Conservation (phyloP, 2,113 vertebrate genomes). For the Nothoprocta perdicaria region DNA sequence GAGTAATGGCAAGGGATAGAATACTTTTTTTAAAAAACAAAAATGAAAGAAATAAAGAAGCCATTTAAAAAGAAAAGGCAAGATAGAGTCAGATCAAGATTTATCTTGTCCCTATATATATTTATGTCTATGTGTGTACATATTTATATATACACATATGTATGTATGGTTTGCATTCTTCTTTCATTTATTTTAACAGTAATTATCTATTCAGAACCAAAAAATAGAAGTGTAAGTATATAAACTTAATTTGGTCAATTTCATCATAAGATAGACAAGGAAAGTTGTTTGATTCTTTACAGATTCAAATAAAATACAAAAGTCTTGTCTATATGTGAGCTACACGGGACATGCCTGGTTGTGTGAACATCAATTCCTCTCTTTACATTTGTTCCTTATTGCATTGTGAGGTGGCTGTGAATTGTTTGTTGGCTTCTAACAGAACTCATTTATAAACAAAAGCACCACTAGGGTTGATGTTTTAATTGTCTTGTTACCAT, state of each 20-base stretch:
- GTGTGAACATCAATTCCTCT: neutral
- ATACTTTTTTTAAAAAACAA: neutral
- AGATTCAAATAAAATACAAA: neutral
- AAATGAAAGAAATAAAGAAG: neutral
- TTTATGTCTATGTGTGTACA: neutral
- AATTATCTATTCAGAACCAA: neutral
- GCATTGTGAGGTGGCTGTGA: neutral
- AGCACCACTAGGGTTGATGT: neutral
- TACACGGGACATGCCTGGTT: neutral
- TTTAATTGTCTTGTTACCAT: conserved; percentile 1
- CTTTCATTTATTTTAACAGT: neutral
- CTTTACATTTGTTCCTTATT: neutral
- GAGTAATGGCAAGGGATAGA: neutral
- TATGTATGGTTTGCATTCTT: neutral
- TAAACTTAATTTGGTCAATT: conserved; percentile 10
- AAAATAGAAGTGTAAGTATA: neutral
- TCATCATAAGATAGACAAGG: neutral
- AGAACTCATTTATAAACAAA: conserved; percentile 27
- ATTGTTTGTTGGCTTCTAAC: neutral
- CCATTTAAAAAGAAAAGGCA: neutral
- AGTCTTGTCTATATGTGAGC: neutral
- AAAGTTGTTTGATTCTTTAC: neutral
- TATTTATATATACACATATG: neutral
- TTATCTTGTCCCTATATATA: neutral
- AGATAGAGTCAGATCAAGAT: neutral